Evolutionary conservation across 2,888 invertebrate species (phyloP).

Genomic region (Endomychus coccineus): DNA sequence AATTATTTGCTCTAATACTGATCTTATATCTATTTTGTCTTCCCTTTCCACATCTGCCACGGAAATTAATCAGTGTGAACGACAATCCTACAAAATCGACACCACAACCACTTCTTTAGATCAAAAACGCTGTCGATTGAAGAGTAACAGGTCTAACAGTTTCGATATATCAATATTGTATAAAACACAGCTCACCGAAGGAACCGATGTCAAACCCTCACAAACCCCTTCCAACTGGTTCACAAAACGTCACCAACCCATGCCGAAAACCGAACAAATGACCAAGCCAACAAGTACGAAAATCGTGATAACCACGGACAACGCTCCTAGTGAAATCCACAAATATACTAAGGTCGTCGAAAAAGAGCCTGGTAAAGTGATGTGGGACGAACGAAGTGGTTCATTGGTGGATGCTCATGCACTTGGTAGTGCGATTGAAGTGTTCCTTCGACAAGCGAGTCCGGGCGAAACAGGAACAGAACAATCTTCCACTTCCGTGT

Average conservation of each 20-base stretch:
- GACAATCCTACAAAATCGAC: slow-evolving; percentile 14
- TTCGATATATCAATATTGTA: slow-evolving; percentile 73
- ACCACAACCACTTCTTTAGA: slow-evolving; percentile 32
- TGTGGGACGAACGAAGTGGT: slow-evolving; percentile 70
- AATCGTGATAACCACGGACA: slow-evolving; percentile 7
- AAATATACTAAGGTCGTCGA: slow-evolving; percentile 29
- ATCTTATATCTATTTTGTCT: slow-evolving; percentile 70
- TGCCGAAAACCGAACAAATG: slow-evolving; percentile 25
- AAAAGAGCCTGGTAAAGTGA: slow-evolving; percentile 47
- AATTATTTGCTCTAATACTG: slow-evolving; percentile 74
- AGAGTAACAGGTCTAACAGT: slow-evolving; percentile 73
- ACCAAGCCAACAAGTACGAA: slow-evolving; percentile 30
- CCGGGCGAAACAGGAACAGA: slow-evolving; percentile 40
- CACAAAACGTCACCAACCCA: slow-evolving; percentile 66
- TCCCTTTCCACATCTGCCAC: slow-evolving; percentile 74
- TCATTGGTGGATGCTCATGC: slow-evolving; percentile 74
- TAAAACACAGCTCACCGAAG: no score
- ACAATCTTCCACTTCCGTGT: slow-evolving; percentile 14
- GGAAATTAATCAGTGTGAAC: slow-evolving; percentile 53
- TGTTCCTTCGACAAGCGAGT: slow-evolving; percentile 60
- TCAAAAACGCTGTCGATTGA: slow-evolving; percentile 53
- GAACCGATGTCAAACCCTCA: slow-evolving; percentile 36
- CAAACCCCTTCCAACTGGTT: slow-evolving; percentile 63
- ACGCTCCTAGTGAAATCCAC: slow-evolving; percentile 1
- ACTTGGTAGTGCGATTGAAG: slow-evolving; percentile 77